Percentiles rank a stretch among this genome's conserved stretches.
Evolutionary conservation across 2,797 vertebrate species (phyloP).

Genomic region (Malacoctenus gilli): DNA sequence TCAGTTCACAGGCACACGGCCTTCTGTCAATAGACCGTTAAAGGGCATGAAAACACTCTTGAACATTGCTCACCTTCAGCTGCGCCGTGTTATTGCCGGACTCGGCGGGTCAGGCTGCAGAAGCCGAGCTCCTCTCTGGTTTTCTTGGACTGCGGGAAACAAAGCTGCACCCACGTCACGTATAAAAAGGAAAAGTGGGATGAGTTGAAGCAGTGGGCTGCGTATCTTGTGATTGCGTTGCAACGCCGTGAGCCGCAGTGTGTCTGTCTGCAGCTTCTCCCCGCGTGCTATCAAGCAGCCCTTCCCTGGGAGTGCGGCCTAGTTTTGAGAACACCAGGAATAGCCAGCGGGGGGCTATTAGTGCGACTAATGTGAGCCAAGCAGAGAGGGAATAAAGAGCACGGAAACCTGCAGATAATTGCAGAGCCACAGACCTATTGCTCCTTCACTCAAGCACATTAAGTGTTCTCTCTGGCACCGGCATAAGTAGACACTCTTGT

Average conservation of each 20-base stretch:
- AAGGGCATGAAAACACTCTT: constrained; percentile 25
- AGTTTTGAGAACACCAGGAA: constrained; percentile 80
- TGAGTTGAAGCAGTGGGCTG: constrained; percentile 37
- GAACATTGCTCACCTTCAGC: constrained; percentile 14
- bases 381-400: constrained; percentile 78
- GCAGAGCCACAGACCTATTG: constrained; percentile 55
- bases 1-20: constrained; percentile 25
- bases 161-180: background rate
- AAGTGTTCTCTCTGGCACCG: constrained; percentile 8
- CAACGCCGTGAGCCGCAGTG: constrained; percentile 52
- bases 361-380: constrained; percentile 77
- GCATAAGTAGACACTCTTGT: constrained; percentile 14
- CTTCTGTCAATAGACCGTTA: constrained; percentile 50
- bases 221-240: constrained; percentile 10
- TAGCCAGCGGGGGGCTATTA: constrained; percentile 79
- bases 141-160: constrained; percentile 7
- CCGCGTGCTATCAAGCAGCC: constrained; percentile 63
- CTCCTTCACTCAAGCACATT: constrained; percentile 41
- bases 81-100: background rate
- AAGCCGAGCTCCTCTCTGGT: background rate
- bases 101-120: constrained; percentile 13
- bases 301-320: constrained; percentile 82
- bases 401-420: constrained; percentile 74
- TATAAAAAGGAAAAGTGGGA: constrained; percentile 12
- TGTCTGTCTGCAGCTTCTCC: constrained; percentile 59